Conservation (phyloP, 2,113 vertebrate species). For the Leuciscus idus region DNA sequence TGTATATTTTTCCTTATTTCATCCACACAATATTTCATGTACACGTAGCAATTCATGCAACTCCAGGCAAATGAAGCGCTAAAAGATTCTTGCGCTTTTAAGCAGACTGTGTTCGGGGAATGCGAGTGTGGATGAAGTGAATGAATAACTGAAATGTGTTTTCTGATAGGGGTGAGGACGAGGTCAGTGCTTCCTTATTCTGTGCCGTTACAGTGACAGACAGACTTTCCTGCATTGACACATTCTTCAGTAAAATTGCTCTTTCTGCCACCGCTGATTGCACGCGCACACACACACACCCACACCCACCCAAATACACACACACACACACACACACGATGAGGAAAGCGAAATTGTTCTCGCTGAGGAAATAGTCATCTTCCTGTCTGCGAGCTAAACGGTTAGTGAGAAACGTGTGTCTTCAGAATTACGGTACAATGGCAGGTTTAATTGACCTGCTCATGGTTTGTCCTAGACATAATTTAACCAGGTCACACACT, state of each 20-base stretch:
- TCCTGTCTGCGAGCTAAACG: neutral
- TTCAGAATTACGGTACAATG: neutral
- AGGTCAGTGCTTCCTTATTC: conserved; percentile 27
- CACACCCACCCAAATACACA: neutral
- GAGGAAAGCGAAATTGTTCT: conserved; percentile 22
- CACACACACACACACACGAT: neutral
- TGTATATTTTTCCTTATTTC: neutral
- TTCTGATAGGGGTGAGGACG: conserved; percentile 30
- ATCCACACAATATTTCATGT: neutral
- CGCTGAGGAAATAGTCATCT: conserved; percentile 30
- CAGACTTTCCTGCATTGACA: conserved; percentile 40
- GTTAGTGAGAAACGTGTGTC: conserved; percentile 21
- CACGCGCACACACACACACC: neutral
- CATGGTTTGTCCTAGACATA: conserved; percentile 22
- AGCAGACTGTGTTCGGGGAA: neutral
- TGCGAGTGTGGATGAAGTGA: conserved; percentile 4
- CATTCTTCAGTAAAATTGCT: conserved; percentile 41
- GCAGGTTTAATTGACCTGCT: neutral
- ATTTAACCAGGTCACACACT: conserved; percentile 10
- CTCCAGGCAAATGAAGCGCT: conserved; percentile 7
- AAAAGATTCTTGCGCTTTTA: neutral
- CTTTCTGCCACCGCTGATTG: neutral
- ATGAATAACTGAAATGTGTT: conserved; percentile 38
- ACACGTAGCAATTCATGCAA: neutral
- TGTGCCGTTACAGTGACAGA: conserved; percentile 27